Percentiles rank a stretch among this genome's conserved stretches.
These are phyloP conservation scores for Choristoneura fumiferana DNA, from an alignment of 1,140 invertebrate species.

Conservation along the genomic window DNA sequence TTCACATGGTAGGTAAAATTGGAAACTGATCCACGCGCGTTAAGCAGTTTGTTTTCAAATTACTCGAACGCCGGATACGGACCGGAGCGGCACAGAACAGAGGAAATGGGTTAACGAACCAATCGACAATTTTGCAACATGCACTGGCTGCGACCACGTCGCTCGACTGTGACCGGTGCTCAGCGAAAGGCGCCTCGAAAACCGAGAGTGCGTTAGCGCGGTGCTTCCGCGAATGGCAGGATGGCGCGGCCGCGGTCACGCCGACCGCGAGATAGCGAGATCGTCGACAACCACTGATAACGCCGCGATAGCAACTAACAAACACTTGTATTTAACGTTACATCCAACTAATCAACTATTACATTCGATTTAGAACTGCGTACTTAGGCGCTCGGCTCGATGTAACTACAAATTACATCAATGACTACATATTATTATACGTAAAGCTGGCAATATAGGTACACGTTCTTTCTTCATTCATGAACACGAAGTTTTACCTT, in stretches of 20 bases:
- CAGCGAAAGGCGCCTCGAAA: conserved; percentile 64
- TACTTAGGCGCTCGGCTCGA: too few relatives aligned
- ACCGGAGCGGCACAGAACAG: conserved; percentile 27
- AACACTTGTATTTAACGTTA: neutral
- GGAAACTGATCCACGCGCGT: conserved; percentile 3
- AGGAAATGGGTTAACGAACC: conserved; percentile 56
- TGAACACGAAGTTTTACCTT: too few relatives aligned
- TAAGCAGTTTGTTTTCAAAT: conserved; percentile 38
- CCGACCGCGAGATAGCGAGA: conserved; percentile 64
- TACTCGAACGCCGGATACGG: conserved; percentile 36
- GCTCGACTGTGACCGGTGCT: conserved; percentile 50
- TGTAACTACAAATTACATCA: too few relatives aligned
- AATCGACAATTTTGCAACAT: conserved; percentile 56
- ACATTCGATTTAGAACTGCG: too few relatives aligned
- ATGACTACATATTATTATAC: too few relatives aligned
- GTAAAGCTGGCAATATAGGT: too few relatives aligned
- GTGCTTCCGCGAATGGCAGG: conserved; percentile 63
- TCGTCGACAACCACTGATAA: conserved; percentile 66
- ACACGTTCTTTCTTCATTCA: too few relatives aligned
- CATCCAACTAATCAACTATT: too few relatives aligned
- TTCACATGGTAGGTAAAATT: conserved; percentile 1
- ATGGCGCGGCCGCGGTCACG: conserved; percentile 50
- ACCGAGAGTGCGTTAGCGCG: conserved; percentile 66
- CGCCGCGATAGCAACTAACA: conserved; percentile 41
- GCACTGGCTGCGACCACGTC: conserved; percentile 42